These are phyloP conservation scores for Moxostoma hubbsi DNA, from an alignment of 2,797 vertebrate species.

Conservation along the genomic window DNA sequence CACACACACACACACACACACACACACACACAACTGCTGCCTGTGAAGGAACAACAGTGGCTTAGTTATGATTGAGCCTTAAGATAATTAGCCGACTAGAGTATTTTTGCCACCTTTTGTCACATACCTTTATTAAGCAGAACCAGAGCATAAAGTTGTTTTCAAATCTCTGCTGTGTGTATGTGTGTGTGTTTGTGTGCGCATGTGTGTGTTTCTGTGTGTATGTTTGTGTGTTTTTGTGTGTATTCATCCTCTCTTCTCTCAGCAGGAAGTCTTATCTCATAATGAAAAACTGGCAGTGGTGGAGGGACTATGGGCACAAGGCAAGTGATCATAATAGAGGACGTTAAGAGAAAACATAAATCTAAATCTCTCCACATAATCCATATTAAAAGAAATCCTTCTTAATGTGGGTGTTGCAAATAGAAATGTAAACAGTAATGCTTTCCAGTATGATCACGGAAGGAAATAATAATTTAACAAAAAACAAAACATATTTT, in stretches of 20 bases:
- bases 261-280: constrained; percentile 67
- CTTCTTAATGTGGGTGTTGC: neutral
- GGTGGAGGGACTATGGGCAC: constrained; percentile 40
- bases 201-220: constrained; percentile 17
- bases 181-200: constrained; percentile 15
- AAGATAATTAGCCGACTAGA: neutral
- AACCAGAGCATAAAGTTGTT: neutral
- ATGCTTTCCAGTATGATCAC: constrained; percentile 1
- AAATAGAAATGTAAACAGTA: neutral
- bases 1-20: too few species aligned
- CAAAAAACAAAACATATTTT: neutral
- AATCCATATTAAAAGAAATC: constrained; percentile 29
- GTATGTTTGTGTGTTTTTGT: constrained; percentile 26
- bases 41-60: neutral
- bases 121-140: constrained; percentile 3
- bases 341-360: constrained; percentile 57
- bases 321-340: constrained; percentile 54
- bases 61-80: neutral
- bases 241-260: constrained; percentile 50
- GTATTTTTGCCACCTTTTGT: constrained; percentile 9
- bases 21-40: neutral
- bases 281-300: constrained; percentile 61
- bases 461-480: neutral
- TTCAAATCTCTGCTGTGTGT: neutral
- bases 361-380: constrained; percentile 9